phyloP scores from a whole-genome alignment of 2,888 invertebrate genomes.

The Acanthococcus lagerstroemiae region DNA sequence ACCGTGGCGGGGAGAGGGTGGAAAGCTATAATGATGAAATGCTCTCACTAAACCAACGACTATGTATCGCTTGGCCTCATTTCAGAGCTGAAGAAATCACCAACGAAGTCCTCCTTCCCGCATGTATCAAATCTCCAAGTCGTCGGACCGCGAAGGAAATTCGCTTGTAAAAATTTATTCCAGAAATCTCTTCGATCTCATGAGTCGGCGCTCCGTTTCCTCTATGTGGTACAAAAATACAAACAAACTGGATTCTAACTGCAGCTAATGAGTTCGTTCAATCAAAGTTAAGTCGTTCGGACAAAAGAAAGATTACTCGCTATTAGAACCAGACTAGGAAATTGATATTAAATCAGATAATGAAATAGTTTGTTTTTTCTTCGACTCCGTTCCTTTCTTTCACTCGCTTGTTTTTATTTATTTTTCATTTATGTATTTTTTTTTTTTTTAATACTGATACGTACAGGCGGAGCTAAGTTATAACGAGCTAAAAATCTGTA shows the following conservation, averaged over 20 bases:
- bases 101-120: no score
- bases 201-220: no score
- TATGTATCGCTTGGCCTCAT: no score
- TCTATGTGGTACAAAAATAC: no score
- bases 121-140: no score
- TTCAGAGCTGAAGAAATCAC: no score
- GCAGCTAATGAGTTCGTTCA: conserved; percentile 28
- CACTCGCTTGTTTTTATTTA: background rate
- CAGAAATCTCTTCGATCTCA: no score
- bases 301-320: conserved; percentile 29
- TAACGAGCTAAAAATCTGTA: conserved; percentile 27
- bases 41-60: no score
- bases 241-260: conserved; percentile 20
- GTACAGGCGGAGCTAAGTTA: conserved; percentile 4
- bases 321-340: conserved; percentile 27
- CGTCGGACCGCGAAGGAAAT: no score
- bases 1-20: no score
- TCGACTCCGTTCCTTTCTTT: background rate
- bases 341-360: conserved; percentile 30
- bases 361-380: conserved; percentile 6
- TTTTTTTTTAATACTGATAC: background rate
- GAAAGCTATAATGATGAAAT: no score
- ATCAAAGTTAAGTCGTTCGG: conserved; percentile 26
- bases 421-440: background rate
- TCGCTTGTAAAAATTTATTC: no score